A percentile compares a stretch with the other conserved stretches of the same genome.
These are phyloP conservation scores for Pectinophora gossypiella DNA, from an alignment of 1,140 invertebrate genomes.

Conservation along the genomic window DNA sequence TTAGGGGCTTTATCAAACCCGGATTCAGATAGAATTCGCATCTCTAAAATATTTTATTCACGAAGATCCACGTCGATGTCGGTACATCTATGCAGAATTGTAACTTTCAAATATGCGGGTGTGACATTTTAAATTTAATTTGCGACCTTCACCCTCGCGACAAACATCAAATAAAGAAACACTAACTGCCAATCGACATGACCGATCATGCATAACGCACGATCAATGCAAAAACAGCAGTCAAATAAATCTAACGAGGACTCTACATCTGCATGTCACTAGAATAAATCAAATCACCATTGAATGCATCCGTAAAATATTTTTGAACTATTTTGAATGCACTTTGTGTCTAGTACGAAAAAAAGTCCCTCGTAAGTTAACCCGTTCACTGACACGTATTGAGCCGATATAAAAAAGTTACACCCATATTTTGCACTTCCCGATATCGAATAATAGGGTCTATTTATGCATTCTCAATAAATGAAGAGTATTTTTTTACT, in stretches of 20 bases:
- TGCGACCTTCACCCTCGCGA: constrained; percentile 23
- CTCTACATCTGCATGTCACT: constrained; percentile 72
- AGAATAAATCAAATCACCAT: constrained; percentile 73
- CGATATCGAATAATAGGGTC: constrained; percentile 70
- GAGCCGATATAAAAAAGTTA: constrained; percentile 58
- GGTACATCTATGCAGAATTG: neutral
- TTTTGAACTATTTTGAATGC: constrained; percentile 72
- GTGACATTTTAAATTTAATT: constrained; percentile 14
- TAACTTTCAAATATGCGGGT: constrained; percentile 20
- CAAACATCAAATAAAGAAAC: constrained; percentile 43
- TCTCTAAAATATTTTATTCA: constrained; percentile 23
- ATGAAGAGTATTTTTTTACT: constrained; percentile 73
- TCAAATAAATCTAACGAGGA: constrained; percentile 72
- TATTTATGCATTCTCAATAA: constrained; percentile 74
- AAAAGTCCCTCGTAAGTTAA: constrained; percentile 63
- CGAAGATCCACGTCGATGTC: neutral
- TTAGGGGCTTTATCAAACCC: constrained; percentile 55
- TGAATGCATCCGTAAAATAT: constrained; percentile 73
- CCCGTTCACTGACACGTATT: constrained; percentile 68
- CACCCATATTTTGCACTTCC: constrained; percentile 75
- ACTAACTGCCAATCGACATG: constrained; percentile 69
- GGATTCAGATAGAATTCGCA: constrained; percentile 46
- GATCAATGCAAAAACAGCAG: constrained; percentile 67
- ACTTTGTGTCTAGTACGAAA: constrained; percentile 30
- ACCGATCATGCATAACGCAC: constrained; percentile 65